These are phyloP conservation scores for Tragelaphus imberbis DNA, from an alignment of 2,113 vertebrate genomes.

Conservation along the genomic window DNA sequence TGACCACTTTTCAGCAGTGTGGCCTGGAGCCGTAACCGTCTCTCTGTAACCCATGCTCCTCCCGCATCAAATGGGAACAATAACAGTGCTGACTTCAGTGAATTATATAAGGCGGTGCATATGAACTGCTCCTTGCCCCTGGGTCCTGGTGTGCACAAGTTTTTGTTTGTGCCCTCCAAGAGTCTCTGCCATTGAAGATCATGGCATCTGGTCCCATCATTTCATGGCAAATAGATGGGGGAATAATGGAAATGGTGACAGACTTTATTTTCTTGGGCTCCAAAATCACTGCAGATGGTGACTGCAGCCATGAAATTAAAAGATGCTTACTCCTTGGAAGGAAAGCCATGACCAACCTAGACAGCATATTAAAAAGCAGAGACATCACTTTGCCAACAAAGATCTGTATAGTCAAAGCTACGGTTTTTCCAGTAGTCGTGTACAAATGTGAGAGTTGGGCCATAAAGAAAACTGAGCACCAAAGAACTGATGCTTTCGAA, in stretches of 20 bases:
- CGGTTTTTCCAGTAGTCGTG: neutral
- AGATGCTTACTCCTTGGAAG: neutral
- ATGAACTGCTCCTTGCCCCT: neutral
- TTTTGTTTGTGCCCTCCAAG: neutral
- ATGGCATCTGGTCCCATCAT: neutral
- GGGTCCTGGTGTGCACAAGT: neutral
- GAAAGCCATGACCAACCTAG: neutral
- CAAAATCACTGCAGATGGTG: neutral
- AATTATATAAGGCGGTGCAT: neutral
- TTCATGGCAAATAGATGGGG: neutral
- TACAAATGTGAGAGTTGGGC: neutral
- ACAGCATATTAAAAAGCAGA: neutral
- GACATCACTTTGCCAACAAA: neutral
- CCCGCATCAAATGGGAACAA: neutral
- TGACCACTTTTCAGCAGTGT: neutral
- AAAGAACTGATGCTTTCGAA: neutral
- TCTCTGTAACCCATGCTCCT: neutral
- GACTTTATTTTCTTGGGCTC: neutral
- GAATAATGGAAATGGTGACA: neutral
- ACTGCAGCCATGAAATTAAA: neutral
- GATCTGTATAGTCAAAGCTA: neutral
- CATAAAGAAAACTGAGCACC: neutral
- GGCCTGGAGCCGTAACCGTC: neutral
- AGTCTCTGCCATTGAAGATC: neutral
- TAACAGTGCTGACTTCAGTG: accelerated